Evolutionary conservation across 2,888 invertebrate genomes (phyloP).

Genomic region (Sepiola atlantica): DNA sequence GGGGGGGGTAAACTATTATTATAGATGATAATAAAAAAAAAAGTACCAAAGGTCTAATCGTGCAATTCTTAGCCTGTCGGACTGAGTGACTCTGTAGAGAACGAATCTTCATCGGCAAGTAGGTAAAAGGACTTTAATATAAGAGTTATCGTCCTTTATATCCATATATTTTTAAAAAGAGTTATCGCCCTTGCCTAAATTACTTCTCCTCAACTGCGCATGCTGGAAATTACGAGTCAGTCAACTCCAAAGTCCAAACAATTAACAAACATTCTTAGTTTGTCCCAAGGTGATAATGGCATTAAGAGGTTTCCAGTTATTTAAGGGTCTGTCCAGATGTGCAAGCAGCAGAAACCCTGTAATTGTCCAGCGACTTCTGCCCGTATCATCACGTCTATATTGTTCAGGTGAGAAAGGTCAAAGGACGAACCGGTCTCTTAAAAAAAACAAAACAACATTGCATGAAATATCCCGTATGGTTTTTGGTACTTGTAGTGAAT

Average conservation of each 20-base stretch:
- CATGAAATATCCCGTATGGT: too few relatives aligned
- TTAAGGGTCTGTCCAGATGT: background rate
- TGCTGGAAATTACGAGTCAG: background rate
- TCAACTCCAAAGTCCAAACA: background rate
- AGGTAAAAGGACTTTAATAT: background rate
- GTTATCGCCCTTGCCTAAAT: background rate
- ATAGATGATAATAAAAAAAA: too few relatives aligned
- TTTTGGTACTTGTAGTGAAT: too few relatives aligned
- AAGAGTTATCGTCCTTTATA: background rate
- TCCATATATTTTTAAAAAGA: background rate
- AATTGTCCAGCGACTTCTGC: background rate
- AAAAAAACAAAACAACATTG: background rate
- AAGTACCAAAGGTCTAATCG: too few relatives aligned
- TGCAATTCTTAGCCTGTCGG: too few relatives aligned
- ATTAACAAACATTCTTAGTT: background rate
- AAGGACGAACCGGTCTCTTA: background rate
- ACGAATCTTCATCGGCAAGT: too few relatives aligned
- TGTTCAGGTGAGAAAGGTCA: slow-evolving; percentile 32
- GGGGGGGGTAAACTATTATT: too few relatives aligned
- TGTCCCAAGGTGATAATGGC: slow-evolving; percentile 11
- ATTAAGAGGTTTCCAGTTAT: background rate
- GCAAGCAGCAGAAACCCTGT: slow-evolving; percentile 2
- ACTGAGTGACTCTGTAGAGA: too few relatives aligned
- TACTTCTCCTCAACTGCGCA: background rate
- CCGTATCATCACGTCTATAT: background rate